Evolutionary conservation across 2,888 invertebrate genomes (phyloP).

Genomic region (Mythimna loreyi): DNA sequence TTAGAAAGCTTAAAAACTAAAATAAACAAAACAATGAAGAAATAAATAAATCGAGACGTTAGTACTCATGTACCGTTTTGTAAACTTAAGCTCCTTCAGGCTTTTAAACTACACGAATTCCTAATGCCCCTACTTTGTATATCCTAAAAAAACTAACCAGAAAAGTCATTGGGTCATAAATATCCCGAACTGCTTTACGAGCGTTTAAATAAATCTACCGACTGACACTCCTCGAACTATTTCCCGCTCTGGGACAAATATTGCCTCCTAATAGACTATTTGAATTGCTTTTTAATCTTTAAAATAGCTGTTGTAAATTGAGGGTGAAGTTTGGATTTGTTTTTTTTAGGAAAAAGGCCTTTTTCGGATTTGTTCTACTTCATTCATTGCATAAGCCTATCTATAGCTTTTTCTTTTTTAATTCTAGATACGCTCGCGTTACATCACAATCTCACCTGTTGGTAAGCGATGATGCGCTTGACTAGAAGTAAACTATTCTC

Average conservation of each 20-base stretch:
- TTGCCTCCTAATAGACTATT: constrained; percentile 39
- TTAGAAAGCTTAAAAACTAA: too few species aligned
- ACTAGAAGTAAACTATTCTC: too few species aligned
- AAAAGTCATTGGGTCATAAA: constrained; percentile 46
- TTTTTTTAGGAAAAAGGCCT: background rate
- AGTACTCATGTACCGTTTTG: background rate
- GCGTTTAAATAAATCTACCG: constrained; percentile 57
- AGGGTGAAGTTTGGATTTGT: constrained; percentile 7
- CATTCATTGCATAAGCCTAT: background rate
- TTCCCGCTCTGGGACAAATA: constrained; percentile 48
- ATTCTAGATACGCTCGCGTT: too few species aligned
- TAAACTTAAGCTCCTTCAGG: background rate
- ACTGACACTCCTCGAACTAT: constrained; percentile 42
- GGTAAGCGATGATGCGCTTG: too few species aligned
- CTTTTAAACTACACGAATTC: constrained; percentile 6
- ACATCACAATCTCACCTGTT: too few species aligned
- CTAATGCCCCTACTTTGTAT: constrained; percentile 5
- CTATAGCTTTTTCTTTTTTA: too few species aligned
- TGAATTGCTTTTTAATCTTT: constrained; percentile 62
- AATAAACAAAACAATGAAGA: too few species aligned
- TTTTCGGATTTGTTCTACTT: constrained; percentile 18
- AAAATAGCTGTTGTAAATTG: constrained; percentile 49
- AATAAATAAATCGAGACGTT: background rate
- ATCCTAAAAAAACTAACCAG: constrained; percentile 36
- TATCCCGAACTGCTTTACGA: constrained; percentile 52